Conservation (phyloP, 1,140 invertebrate species). For the Bradynema listronoti region DNA sequence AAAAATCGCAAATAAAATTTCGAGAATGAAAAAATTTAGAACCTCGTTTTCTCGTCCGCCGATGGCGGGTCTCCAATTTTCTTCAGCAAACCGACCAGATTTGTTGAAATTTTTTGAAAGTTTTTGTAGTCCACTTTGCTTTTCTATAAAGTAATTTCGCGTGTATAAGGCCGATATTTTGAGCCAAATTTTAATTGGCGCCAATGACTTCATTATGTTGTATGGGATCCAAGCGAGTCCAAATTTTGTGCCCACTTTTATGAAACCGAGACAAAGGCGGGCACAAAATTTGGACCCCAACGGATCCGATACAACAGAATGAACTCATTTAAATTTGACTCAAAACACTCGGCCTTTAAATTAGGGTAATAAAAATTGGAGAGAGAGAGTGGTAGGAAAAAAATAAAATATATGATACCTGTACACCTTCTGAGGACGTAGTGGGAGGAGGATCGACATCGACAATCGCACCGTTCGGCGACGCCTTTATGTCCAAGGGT, state of each 20-base stretch:
- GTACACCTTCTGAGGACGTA: conserved; percentile 5
- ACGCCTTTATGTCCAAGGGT: conserved; percentile 6
- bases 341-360: no score
- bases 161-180: no score
- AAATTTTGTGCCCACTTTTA: no score
- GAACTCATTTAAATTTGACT: no score
- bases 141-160: conserved; percentile 21
- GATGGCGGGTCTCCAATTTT: conserved; percentile 33
- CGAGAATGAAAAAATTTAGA: not conserved
- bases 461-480: conserved; percentile 12
- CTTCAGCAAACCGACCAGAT: conserved; percentile 20
- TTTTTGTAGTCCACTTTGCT: conserved; percentile 32
- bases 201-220: no score
- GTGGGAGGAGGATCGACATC: not conserved
- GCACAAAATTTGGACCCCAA: no score
- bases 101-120: conserved; percentile 28
- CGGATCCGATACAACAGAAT: no score
- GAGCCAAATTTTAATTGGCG: no score
- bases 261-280: no score
- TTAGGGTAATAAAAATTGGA: no score
- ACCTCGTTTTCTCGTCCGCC: conserved; percentile 34
- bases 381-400: not conserved
- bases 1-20: not conserved
- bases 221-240: no score
- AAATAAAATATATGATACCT: conserved; percentile 2